These are phyloP conservation scores for Sarcoramphus papa DNA, from an alignment of 2,797 vertebrate genomes.

Conservation along the genomic window DNA sequence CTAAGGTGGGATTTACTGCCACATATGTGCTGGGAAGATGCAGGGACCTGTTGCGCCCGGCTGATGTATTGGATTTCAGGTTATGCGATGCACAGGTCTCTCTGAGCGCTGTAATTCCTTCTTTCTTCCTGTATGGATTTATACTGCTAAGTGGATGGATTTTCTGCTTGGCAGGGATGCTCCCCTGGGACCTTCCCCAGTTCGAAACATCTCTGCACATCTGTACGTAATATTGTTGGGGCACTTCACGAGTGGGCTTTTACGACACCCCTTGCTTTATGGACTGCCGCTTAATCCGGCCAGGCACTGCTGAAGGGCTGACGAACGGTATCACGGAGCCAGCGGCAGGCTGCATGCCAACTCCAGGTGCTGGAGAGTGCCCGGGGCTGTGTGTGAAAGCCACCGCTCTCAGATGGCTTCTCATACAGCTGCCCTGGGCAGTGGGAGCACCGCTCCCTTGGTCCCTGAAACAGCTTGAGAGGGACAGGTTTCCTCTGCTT, in stretches of 20 bases:
- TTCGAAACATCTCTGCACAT: slow-evolving; percentile 53
- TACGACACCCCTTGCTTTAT: background rate
- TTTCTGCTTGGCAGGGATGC: slow-evolving; percentile 56
- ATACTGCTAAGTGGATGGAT: slow-evolving; percentile 56
- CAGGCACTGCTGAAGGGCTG: background rate
- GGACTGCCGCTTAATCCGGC: background rate
- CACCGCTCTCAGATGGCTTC: background rate
- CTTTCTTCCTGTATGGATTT: slow-evolving; percentile 64
- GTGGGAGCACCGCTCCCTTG: background rate
- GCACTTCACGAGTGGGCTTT: background rate
- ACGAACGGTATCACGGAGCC: accelerated
- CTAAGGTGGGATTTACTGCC: slow-evolving; percentile 45
- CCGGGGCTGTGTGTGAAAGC: background rate
- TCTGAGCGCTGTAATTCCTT: slow-evolving; percentile 7
- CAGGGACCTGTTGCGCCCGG: background rate
- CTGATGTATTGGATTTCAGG: slow-evolving; percentile 56
- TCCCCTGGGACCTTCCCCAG: slow-evolving; percentile 19
- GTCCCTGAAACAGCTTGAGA: background rate
- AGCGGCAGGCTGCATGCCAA: accelerated
- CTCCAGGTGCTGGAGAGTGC: background rate
- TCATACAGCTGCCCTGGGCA: background rate
- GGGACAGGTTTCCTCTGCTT: background rate
- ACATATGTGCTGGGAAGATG: background rate
- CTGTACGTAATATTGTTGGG: slow-evolving; percentile 32
- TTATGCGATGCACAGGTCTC: slow-evolving; percentile 31